Base-by-base conservation (phyloP, 2,888 invertebrate species). In the Pristionchus fissidentatus region DNA sequence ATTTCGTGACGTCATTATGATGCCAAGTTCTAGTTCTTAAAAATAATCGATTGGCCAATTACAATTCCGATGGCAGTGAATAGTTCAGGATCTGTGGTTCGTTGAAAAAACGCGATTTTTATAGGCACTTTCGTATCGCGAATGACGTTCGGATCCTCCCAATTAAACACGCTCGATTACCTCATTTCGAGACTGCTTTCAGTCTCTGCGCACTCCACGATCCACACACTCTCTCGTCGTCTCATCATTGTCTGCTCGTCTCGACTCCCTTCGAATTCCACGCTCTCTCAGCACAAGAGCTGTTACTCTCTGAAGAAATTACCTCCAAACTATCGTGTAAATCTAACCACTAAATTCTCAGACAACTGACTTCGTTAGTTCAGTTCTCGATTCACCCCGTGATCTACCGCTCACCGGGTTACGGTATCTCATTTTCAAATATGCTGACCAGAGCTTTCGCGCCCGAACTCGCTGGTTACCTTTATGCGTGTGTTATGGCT, bases 401-500 rank as follows among this genome's bases (percentile, higher is more conserved):
- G 29, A 60, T 60, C 60, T 19, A 13, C 1, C 32, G 60, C n/a
- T 43, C 22, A n/a, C 73, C 38, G 7, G 43, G 73, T 73, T 73
- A 43, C 43, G 38, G 43, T 73, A 73, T 10, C 22, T 22, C 35
- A n/a, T 3, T 5, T 70, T 19, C 0, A 43, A 38, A 73, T 19
- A 38, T 8, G 38, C 73, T 41, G 38, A 38, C 32, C 38, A 35
- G 43, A 15, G 26, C 26, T 73, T 55, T 77, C n/a, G 32, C 32
- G 22, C 49, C 52, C 29, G 52, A 52, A 52, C 49, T 77, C 49
- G 52, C 77, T 77, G 49, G 49, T 55, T 55, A 52, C 77, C 49
- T 77, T 77, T 77, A 52, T 77, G 49, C 77, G 35, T 70, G 41
- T 35, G n/a, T 70, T 22, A n/a, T 10, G 8, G 8, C 66, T 66